Evolutionary conservation across 2,888 invertebrate species (phyloP), one percentile per base, ranked within the genome.

Genomic region (Trissolcus brochymenae): DNA sequence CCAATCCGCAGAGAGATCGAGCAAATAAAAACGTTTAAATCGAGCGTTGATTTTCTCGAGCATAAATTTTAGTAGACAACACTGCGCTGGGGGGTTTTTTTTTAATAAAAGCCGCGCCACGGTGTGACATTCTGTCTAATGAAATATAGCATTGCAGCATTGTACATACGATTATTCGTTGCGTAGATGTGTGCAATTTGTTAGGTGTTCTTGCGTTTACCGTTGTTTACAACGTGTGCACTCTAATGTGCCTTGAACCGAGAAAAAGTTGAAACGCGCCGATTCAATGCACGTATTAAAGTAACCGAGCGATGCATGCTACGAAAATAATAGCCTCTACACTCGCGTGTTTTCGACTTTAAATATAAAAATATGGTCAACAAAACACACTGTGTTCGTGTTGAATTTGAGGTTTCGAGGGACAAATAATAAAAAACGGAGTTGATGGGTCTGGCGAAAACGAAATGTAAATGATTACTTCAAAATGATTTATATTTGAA

Each of bases 21-120:
- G 66, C 57, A 50, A 65, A 76, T 71, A 71, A 71, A 71, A 76
- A 76, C 62, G 61, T 76, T 76, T 56, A 71, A 76, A 76, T 76
- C 66, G 51, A 64, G 61, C 53, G 41, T 78, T 80, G 81, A 83
- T 84, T 84, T 83, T 81, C 81, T 79, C 81, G 77, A 60, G 79
- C 81, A 81, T 84, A 84, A 84, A 84, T 84, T 79, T 79, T 16
- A 25, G 21, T 71, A 57, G 59, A 71, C 68, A 75, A 81, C 79
- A 75, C 79, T 64, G 70, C 78, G 65, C 72, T 61, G 65, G 64
- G 64, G n/a, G n/a, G n/a, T n/a, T 66, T 76, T 59, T 66, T 55
- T 74, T 68, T 64, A 35, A 35, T 35, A 35, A 35, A 35, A 35
- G 35, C 35, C 7, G 9, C 9, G 6, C 35, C 29, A 29, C 29